A percentile compares a stretch with the other conserved stretches of the same genome.
Conservation (phyloP, 2,888 invertebrate species). For the Arctia plantaginis region DNA sequence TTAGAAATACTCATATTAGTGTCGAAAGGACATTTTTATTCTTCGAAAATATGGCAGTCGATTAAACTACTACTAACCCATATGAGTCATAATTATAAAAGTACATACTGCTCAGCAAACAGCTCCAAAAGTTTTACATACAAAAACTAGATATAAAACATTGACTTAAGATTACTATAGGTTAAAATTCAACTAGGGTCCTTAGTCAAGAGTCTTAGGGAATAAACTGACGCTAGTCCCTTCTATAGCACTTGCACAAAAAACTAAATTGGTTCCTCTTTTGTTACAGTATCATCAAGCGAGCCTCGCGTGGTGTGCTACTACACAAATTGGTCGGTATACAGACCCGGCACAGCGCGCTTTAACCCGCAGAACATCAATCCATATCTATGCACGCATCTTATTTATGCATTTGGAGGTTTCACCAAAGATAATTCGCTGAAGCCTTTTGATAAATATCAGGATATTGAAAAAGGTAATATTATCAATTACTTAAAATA, state of each 20-base stretch:
- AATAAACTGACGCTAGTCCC: neutral
- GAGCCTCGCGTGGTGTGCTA: conserved; percentile 95
- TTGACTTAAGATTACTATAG: neutral
- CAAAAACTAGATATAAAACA: neutral
- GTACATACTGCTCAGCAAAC: neutral
- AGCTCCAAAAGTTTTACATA: neutral
- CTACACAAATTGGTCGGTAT: conserved; percentile 97
- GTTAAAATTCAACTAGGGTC: neutral
- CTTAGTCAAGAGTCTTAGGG: neutral
- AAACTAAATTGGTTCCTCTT: neutral
- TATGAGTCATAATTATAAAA: too few relatives aligned
- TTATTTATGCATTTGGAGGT: conserved; percentile 97
- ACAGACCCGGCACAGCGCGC: conserved; percentile 95
- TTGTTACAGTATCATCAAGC: conserved; percentile 66
- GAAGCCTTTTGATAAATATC: conserved; percentile 97
- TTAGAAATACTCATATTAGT: too few relatives aligned
- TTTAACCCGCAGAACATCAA: conserved; percentile 98
- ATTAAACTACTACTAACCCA: neutral
- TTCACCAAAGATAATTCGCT: conserved; percentile 96
- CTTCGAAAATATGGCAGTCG: neutral
- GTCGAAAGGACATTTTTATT: too few relatives aligned
- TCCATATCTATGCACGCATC: conserved; percentile 97
- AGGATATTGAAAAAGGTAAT: conserved; percentile 97
- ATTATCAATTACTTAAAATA: neutral
- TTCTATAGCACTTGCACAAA: neutral